Percentiles rank a stretch among this genome's conserved stretches.
These are phyloP conservation scores for Linnaemya tessellans DNA, from an alignment of 2,888 invertebrate genomes.

Conservation along the genomic window DNA sequence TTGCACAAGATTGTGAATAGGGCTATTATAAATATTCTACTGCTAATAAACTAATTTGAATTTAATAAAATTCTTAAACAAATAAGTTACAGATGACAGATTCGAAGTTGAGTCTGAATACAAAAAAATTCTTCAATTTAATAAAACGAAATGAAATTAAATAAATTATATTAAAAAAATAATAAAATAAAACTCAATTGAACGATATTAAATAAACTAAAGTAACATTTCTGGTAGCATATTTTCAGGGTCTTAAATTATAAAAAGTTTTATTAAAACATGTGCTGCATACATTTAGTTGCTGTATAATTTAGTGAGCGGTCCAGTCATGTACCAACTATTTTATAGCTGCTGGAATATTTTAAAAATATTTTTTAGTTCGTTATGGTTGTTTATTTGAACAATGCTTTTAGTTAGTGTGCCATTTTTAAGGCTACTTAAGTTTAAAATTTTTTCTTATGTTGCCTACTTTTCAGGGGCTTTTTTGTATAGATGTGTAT, in stretches of 20 bases:
- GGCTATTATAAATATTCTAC: no score
- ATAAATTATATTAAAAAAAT: no score
- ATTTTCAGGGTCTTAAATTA: not conserved
- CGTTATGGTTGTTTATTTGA: not conserved
- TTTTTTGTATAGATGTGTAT: no score
- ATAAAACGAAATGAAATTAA: no score
- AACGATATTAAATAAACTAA: not conserved
- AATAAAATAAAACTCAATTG: no score
- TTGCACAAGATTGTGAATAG: no score
- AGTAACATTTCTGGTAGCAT: not conserved
- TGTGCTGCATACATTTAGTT: slow-evolving; percentile 24
- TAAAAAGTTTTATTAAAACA: not conserved
- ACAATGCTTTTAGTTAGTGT: slow-evolving; percentile 1
- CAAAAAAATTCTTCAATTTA: no score
- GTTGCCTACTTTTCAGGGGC: slow-evolving; percentile 64
- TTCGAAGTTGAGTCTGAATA: no score
- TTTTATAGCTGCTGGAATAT: slow-evolving; percentile 19
- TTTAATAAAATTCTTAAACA: no score
- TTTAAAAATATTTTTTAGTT: not conserved
- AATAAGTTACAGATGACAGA: no score
- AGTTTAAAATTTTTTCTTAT: slow-evolving; percentile 44
- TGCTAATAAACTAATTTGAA: no score
- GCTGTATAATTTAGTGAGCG: slow-evolving; percentile 30
- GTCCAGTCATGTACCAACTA: slow-evolving; percentile 19
- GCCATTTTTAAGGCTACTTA: slow-evolving; percentile 37